These are phyloP conservation scores for Poeciliopsis prolifica DNA, from an alignment of 2,113 vertebrate species.

Conservation along the genomic window DNA sequence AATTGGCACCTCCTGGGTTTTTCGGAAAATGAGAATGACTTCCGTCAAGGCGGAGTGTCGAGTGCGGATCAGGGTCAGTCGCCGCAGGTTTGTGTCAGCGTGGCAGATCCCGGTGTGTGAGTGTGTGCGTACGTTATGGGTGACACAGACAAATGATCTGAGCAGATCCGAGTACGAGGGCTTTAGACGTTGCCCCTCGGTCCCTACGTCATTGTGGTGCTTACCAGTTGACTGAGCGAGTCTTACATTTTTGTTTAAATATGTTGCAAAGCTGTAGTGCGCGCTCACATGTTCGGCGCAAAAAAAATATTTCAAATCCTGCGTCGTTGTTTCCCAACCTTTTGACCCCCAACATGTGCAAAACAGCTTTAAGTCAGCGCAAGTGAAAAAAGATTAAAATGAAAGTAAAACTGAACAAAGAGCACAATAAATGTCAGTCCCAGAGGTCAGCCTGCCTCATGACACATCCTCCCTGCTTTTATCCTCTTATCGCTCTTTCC, in stretches of 20 bases:
- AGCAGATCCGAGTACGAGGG: conserved; percentile 47
- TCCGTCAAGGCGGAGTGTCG: conserved; percentile 50
- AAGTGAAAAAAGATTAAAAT: conserved; percentile 9
- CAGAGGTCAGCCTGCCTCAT: neutral
- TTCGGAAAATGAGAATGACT: conserved; percentile 54
- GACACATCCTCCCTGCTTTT: conserved; percentile 1
- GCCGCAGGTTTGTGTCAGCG: conserved; percentile 48
- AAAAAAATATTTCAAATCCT: conserved; percentile 8
- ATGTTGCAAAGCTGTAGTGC: conserved; percentile 38
- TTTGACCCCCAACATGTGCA: neutral
- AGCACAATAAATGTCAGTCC: neutral
- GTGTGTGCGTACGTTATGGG: neutral
- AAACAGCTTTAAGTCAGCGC: conserved; percentile 4
- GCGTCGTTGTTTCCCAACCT: neutral
- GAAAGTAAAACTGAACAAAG: neutral
- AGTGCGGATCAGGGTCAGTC: conserved; percentile 67
- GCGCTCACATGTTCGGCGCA: neutral
- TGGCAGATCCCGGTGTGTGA: conserved; percentile 47
- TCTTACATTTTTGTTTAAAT: conserved; percentile 38
- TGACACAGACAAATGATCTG: conserved; percentile 35
- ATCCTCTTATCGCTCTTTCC: conserved; percentile 20
- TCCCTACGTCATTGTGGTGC: neutral
- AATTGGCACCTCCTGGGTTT: conserved; percentile 54
- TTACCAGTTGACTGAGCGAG: neutral
- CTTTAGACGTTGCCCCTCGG: conserved; percentile 28